Evolutionary conservation across 2,888 invertebrate species (phyloP), one percentile per base, ranked within the genome.

Genomic region (Nipponacmea schrenckii): DNA sequence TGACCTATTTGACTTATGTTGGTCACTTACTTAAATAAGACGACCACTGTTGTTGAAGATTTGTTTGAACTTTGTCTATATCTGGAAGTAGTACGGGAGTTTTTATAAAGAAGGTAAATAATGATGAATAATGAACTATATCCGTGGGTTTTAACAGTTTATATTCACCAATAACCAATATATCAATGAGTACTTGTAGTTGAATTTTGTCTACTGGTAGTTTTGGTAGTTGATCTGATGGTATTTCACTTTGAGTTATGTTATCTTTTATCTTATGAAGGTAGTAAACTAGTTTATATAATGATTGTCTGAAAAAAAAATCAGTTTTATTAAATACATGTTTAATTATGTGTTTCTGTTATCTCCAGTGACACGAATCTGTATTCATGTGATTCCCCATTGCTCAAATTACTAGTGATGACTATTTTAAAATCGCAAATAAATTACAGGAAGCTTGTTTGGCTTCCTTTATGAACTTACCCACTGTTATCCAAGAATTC

Each of bases 271-370:
- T 56, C 20, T 56, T 56, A 56, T 20, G 24, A 24, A 56, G 12
- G 24, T 56, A 56, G 56, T 56, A 56, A 24, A 56, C 56, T 20
- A 56, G 14, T 56, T 56, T 56, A 56, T 56, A 56, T 24, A 56
- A 20, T 10, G 56, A 56, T 24, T 20, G 8, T 24, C 56, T 56
- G 56, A 24, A 56, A 56, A 15, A 39, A 8, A 39, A 8, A 5
- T 39, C 10, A n/a, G n/a, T n/a, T n/a, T 39, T 10, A 5, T 39
- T 39, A 39, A 2, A 7, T 39, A 2, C 39, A 39, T 39, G 7
- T 39, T 1, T 39, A 39, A 5, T 1, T 39, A 39, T n/a, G n/a
- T n/a, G n/a, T n/a, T n/a, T n/a, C n/a, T n/a, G n/a, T n/a, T n/a
- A n/a, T n/a, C n/a, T n/a, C n/a, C n/a, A n/a, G n/a, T n/a, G n/a